A percentile compares a stretch with the other conserved stretches of the same genome.
Evolutionary conservation across 1,140 invertebrate genomes (phyloP).

Genomic region (Agraylea sexmaculata): DNA sequence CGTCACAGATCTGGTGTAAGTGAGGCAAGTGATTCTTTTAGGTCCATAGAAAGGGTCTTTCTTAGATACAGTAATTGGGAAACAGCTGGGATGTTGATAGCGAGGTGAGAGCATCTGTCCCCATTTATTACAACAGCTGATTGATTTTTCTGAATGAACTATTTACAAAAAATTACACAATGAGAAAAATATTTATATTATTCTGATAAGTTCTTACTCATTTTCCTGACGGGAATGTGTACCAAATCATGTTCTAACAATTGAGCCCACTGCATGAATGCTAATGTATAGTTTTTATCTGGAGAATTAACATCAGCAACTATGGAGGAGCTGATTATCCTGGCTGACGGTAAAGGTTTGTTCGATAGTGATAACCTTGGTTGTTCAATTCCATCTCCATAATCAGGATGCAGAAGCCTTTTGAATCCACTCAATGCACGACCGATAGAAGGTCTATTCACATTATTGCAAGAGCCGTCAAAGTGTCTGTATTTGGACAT

Average conservation of each 20-base stretch:
- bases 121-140: constrained; percentile 54
- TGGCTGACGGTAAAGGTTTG: constrained; percentile 40
- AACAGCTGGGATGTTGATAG: constrained; percentile 66
- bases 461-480: constrained; percentile 68
- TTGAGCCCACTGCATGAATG: constrained; percentile 69
- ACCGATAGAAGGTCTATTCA: constrained; percentile 42
- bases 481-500: constrained; percentile 44
- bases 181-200: constrained; percentile 11
- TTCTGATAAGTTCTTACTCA: constrained; percentile 45
- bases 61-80: constrained; percentile 60
- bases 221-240: constrained; percentile 64
- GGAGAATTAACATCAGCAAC: constrained; percentile 35
- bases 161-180: constrained; percentile 17
- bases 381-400: constrained; percentile 49
- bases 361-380: constrained; percentile 34
- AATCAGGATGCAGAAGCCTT: constrained; percentile 50
- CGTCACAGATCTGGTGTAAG: constrained; percentile 69
- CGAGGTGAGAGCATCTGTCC: constrained; percentile 49
- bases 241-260: constrained; percentile 73
- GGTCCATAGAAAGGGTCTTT: constrained; percentile 52
- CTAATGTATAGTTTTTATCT: constrained; percentile 45
- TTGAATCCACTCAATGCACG: constrained; percentile 44
- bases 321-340: constrained; percentile 37
- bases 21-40: constrained; percentile 55
- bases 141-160: constrained; percentile 50